Base-by-base conservation (phyloP, 2,888 invertebrate genomes). In the Cyclophora punctaria region DNA sequence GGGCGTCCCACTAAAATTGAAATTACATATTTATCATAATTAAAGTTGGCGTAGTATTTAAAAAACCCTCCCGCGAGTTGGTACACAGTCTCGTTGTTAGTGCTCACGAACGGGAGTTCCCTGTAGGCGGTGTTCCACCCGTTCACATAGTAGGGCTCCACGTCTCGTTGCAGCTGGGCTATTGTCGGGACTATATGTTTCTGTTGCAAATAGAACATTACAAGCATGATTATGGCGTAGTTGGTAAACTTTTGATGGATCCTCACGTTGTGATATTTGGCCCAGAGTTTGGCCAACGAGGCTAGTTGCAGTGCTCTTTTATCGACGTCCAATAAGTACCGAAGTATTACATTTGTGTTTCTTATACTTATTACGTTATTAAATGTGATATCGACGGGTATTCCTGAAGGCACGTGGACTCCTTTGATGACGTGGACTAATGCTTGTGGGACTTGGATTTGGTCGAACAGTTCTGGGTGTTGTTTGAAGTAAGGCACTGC, bases 21-120 rank as follows among this genome's bases (percentile, higher is more conserved):
- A 5, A 37, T 5, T 2, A 37, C 37, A 37, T 37, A 37, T 37
- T 37, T 37, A 5, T 51, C 46, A 33, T 51, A 56, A 7, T 59
- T 47, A 34, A 75, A 75, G 4, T 53, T 52, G 2, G 49, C 57
- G 49, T 75, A 75, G 53, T 59, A 78, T 33, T 59, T 55, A 44
- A 75, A 75, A 51, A 77, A 76, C 3, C 66, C 72, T 2, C 69
- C 69, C 2, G 73, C 35, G n/a, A 75, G 57, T n/a, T 64, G 41
- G 46, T 69, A 68, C 2, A 72, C 37, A 2, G 59, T 52, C 5
- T 62, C 58, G 2, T 49, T 47, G 35, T 55, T 54, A 1, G 40
- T n/a, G 2, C 37, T 46, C 3, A 47, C 7, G 5, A 46, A 51
- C 35, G 48, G 5, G 3, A 37, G 37, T 3, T 43, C 20, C 6